Percentiles rank a stretch among this genome's conserved stretches.
phyloP scores from a whole-genome alignment of 2,888 invertebrate genomes.

The Heliconius sara region DNA sequence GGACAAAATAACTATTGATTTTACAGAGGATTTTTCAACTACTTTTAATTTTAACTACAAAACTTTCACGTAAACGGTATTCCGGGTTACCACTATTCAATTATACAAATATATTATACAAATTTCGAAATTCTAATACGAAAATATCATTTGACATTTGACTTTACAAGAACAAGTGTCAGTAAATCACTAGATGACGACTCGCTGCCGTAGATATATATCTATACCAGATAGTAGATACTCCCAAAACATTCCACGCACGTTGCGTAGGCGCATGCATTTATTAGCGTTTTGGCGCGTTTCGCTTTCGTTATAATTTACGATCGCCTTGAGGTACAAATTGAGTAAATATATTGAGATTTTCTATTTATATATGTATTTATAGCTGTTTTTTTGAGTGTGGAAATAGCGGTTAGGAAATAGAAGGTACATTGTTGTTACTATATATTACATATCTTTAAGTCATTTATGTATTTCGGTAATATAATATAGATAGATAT shows the following conservation, averaged over 20 bases:
- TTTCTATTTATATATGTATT: background rate
- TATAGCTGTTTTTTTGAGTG: background rate
- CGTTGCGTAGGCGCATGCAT: constrained; percentile 27
- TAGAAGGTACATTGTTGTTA: no score
- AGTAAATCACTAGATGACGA: constrained; percentile 15
- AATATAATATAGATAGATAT: no score
- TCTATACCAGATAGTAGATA: constrained; percentile 6
- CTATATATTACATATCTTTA: no score
- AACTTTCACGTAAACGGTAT: no score
- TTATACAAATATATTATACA: no score
- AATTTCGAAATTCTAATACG: no score
- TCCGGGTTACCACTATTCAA: no score
- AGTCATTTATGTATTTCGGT: no score
- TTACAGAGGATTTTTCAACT: no score
- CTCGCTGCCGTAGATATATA: background rate
- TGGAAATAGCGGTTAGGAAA: background rate
- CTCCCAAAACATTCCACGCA: constrained; percentile 19
- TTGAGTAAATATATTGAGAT: constrained; percentile 40
- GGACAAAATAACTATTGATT: no score
- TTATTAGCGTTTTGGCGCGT: constrained; percentile 28
- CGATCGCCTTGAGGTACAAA: constrained; percentile 47
- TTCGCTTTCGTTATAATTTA: constrained; percentile 33
- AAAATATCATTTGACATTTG: constrained; percentile 11
- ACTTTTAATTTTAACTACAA: no score
- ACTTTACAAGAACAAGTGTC: constrained; percentile 15